Conservation (phyloP, 2,888 invertebrate genomes). For the Papilio gigon region DNA sequence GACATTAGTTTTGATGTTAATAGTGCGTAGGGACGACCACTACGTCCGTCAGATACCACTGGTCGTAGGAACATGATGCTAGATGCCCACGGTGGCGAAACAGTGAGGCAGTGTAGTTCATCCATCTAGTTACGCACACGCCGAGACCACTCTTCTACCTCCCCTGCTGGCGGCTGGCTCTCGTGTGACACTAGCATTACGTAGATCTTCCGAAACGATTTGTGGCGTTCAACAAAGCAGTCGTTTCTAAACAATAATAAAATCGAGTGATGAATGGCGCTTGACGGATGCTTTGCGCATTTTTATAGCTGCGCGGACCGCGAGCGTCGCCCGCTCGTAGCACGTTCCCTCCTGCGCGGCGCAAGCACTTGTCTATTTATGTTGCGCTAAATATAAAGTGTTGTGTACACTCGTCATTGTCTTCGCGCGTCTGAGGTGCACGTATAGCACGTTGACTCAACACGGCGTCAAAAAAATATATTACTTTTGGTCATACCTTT, state of each 20-base stretch:
- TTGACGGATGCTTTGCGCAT: no score
- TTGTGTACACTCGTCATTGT: conserved; percentile 9
- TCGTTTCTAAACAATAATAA: no score
- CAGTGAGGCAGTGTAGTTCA: no score
- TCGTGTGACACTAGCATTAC: no score
- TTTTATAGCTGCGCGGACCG: conserved; percentile 9
- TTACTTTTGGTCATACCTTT: background rate
- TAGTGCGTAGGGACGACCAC: background rate
- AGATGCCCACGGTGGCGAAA: no score
- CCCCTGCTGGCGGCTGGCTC: no score
- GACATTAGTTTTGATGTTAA: conserved; percentile 14
- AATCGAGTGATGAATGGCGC: no score
- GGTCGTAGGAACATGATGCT: no score
- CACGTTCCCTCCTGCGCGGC: background rate
- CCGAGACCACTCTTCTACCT: no score
- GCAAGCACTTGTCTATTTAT: conserved; percentile 27
- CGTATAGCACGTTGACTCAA: background rate
- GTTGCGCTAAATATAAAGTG: conserved; percentile 17
- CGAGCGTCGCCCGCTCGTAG: background rate
- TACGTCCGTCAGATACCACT: background rate
- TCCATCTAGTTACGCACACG: no score
- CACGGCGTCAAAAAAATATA: background rate
- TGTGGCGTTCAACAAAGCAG: no score
- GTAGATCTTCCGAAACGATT: no score
- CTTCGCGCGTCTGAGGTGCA: background rate